phyloP scores from a whole-genome alignment of 1,140 invertebrate genomes.

The Delia radicum region DNA sequence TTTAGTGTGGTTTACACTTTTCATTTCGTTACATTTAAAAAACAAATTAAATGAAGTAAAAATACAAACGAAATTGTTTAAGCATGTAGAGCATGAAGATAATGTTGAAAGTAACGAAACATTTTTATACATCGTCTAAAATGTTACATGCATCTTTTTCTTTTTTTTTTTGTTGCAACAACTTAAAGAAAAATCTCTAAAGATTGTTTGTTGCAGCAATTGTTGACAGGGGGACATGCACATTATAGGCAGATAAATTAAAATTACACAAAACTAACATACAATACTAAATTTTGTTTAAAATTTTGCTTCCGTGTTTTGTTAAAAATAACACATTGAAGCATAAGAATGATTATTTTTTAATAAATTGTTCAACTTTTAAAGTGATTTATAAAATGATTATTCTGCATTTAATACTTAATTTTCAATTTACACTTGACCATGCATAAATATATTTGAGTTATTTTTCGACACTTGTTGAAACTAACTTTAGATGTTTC shows the following conservation, averaged over 20 bases:
- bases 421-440: neutral
- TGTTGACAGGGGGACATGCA: constrained; percentile 2
- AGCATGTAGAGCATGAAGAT: neutral
- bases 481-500: too few relatives aligned
- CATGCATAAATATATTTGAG: neutral
- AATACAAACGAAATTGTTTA: neutral
- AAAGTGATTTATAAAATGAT: neutral
- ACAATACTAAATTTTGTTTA: neutral
- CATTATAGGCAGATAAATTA: constrained; percentile 1
- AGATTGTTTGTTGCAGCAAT: too few relatives aligned
- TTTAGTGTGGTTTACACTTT: neutral
- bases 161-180: neutral
- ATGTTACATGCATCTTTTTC: neutral
- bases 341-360: too few relatives aligned
- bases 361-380: too few relatives aligned
- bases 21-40: neutral
- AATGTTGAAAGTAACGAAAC: neutral
- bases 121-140: too few relatives aligned
- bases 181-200: too few relatives aligned
- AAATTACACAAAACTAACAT: neutral
- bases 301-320: neutral
- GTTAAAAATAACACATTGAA: neutral
- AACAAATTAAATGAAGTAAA: neutral
- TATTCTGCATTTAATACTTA: neutral
- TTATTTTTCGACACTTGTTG: neutral